Evolutionary conservation across 2,888 invertebrate species (phyloP), one percentile per base, ranked within the genome.

Genomic region (Polietes domitor): DNA sequence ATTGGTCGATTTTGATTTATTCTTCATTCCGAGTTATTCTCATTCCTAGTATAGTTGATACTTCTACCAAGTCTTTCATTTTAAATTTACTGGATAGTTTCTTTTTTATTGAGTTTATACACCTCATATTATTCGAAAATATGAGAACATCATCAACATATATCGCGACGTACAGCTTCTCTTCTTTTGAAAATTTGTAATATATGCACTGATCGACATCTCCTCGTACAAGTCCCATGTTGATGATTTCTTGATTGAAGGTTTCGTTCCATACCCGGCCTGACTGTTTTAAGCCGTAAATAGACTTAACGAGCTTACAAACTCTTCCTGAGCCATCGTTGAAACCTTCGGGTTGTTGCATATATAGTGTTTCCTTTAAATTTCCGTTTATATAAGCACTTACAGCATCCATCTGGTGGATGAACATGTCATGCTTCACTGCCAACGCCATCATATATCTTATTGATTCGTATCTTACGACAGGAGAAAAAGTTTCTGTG

Each of bases 61-160:
- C 86, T 32, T 85, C 63, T 0, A 81, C 86, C 47, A 86, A 1
- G 41, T 73, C 58, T 17, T 73, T 73, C 58, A 58, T 73, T 5
- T 12, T 7, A 15, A 65, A 65, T 41, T 65, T 32, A 9, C 17
- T 17, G 10, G 65, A 65, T 0, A 77, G 28, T 0, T 77, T 41
- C 1, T 2, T 4, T 83, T 50, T 82, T 72, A 10, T 26, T 58
- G 37, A 68, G 53, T 72, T 47, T 1, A 71, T 58, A 12, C 55
- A 7, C 5, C 58, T 75, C 43, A 77, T 12, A 47, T 79, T 53
- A 21, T 83, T 80, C 9, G 65, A 74, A 61, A 80, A 82, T 9
- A 83, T 78, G 41, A 86, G n/a, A 12, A 86, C 80, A 12, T 85
- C 81, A 53, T 85, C 83, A 12, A 86, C 85, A 53, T 84, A 84